Evolutionary conservation across 2,797 vertebrate genomes (phyloP).

Genomic region (Oryzias sinensis): DNA sequence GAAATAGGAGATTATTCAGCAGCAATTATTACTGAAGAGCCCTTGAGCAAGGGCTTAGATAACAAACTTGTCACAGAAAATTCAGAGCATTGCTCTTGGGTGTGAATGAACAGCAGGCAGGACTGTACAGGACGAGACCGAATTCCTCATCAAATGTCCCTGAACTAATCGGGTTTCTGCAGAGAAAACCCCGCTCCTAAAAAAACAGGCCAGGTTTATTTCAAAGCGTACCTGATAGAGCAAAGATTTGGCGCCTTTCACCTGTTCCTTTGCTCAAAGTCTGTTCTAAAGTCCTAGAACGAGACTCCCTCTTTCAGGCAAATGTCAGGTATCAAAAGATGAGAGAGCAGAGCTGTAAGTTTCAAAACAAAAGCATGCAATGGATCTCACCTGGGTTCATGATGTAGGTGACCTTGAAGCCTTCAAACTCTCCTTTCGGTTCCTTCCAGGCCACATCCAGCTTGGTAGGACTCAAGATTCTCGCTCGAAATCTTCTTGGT

Average conservation of each 20-base stretch:
- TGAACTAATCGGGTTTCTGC: slow-evolving; percentile 15
- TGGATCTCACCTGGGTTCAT: slow-evolving; percentile 82
- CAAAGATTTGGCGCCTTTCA: neutral
- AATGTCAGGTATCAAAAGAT: neutral
- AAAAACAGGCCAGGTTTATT: too few species aligned
- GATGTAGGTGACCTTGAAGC: slow-evolving; percentile 86
- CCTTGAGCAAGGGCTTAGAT: slow-evolving; percentile 14
- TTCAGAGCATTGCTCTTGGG: slow-evolving; percentile 14
- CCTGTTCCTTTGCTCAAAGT: neutral
- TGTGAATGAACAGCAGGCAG: slow-evolving; percentile 19
- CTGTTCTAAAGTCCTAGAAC: neutral
- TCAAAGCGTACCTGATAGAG: neutral
- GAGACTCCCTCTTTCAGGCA: neutral
- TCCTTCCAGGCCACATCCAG: slow-evolving; percentile 92
- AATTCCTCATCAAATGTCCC: slow-evolving; percentile 14
- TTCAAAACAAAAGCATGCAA: too few species aligned
- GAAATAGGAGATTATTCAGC: neutral
- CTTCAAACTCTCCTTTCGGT: slow-evolving; percentile 85
- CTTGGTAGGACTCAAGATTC: slow-evolving; percentile 78
- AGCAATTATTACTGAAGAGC: slow-evolving; percentile 2
- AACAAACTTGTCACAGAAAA: slow-evolving; percentile 24
- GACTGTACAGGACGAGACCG: slow-evolving; percentile 11
- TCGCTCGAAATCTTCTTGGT: slow-evolving; percentile 86
- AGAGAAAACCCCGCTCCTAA: neutral
- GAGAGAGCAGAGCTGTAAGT: neutral